Percentiles rank a stretch among this genome's conserved stretches.
These are phyloP conservation scores for Cheilosia scutellata DNA, from an alignment of 2,888 invertebrate species.

Conservation along the genomic window DNA sequence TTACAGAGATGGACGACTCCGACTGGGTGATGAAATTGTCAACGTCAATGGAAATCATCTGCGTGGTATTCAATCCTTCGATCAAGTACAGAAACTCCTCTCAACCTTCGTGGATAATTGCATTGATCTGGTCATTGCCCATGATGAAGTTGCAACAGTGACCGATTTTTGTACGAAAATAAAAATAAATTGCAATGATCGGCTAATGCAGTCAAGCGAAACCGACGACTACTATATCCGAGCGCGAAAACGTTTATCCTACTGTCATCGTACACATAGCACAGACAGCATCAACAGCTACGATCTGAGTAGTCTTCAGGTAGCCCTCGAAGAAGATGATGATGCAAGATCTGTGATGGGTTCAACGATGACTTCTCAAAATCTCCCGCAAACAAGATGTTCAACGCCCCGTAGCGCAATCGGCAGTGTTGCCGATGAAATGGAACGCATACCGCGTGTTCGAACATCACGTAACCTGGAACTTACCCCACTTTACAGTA, in stretches of 20 bases:
- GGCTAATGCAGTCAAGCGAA: slow-evolving; percentile 25
- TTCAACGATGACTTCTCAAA: slow-evolving; percentile 36
- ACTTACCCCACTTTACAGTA: slow-evolving; percentile 81
- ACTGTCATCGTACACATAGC: slow-evolving; percentile 81
- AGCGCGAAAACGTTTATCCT: slow-evolving; percentile 81
- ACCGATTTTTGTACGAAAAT: slow-evolving; percentile 83
- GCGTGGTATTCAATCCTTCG: slow-evolving; percentile 88
- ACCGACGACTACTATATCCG: slow-evolving; percentile 66
- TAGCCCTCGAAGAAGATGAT: slow-evolving; percentile 78
- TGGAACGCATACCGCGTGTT: slow-evolving; percentile 19
- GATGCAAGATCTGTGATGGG: slow-evolving; percentile 77
- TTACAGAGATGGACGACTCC: slow-evolving; percentile 90
- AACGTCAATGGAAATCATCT: slow-evolving; percentile 94
- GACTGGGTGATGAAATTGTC: slow-evolving; percentile 94
- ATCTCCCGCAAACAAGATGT: slow-evolving; percentile 76
- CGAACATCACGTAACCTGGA: slow-evolving; percentile 82
- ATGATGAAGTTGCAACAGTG: slow-evolving; percentile 87
- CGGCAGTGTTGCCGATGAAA: slow-evolving; percentile 76
- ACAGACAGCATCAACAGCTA: slow-evolving; percentile 81
- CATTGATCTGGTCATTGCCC: slow-evolving; percentile 87
- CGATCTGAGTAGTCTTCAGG: slow-evolving; percentile 81
- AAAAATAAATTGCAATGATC: slow-evolving; percentile 79
- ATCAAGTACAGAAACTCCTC: slow-evolving; percentile 87
- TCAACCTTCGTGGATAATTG: slow-evolving; percentile 82
- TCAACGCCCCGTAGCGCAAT: slow-evolving; percentile 78